Percentiles rank a stretch among this genome's conserved stretches.
Conservation (phyloP, 2,113 vertebrate genomes). For the Planiliza haematocheilus region DNA sequence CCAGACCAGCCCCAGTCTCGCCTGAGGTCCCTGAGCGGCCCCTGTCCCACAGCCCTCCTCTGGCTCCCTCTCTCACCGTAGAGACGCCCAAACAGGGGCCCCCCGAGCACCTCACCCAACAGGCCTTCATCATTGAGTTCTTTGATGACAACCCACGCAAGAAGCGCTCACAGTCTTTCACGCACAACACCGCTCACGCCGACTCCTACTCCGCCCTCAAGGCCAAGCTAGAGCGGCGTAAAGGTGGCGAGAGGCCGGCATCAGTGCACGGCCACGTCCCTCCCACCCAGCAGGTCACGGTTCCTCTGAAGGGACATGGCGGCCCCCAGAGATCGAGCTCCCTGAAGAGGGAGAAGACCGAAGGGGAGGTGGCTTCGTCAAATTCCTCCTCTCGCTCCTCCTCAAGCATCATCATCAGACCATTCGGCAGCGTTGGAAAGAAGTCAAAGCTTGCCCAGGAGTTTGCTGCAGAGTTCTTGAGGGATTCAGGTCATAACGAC, state of each 20-base stretch:
- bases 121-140: conserved; percentile 98
- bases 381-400: conserved; percentile 74
- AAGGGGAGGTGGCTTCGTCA: conserved; percentile 74
- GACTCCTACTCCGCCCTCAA: conserved; percentile 86
- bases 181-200: conserved; percentile 85
- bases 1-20: conserved; percentile 31
- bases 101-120: conserved; percentile 80
- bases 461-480: conserved; percentile 87
- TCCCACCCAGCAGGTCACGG: conserved; percentile 73
- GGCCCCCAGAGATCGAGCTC: conserved; percentile 88
- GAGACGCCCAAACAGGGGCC: conserved; percentile 30
- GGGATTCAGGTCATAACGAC: conserved; percentile 66
- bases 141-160: conserved; percentile 95
- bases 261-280: conserved; percentile 74
- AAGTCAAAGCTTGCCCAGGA: conserved; percentile 93
- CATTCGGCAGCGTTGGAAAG: conserved; percentile 90
- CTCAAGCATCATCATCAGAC: conserved; percentile 70
- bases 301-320: conserved; percentile 65
- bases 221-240: conserved; percentile 88
- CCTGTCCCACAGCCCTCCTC: conserved; percentile 58
- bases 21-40: conserved; percentile 34
- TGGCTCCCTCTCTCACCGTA: conserved; percentile 10
- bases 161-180: conserved; percentile 97
- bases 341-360: conserved; percentile 91
- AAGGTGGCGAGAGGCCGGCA: conserved; percentile 83